phyloP scores from a whole-genome alignment of 2,113 vertebrate species.

The Paedocypris sp. region DNA sequence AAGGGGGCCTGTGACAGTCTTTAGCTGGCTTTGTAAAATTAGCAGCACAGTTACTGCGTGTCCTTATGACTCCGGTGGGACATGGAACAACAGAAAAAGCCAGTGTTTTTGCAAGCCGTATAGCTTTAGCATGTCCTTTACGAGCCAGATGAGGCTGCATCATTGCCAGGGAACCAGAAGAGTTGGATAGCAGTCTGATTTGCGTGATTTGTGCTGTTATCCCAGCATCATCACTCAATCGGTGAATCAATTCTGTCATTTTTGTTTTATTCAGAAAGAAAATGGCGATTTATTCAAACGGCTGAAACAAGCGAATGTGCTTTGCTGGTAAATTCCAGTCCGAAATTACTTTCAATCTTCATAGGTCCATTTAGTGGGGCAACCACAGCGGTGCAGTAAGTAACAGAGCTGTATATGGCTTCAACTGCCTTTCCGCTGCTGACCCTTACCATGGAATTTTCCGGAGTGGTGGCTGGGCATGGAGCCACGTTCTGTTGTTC shows the following conservation, averaged over 20 bases:
- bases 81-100: not conserved
- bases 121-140: not conserved
- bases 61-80: slow-evolving; percentile 5
- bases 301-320: not conserved
- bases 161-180: not conserved
- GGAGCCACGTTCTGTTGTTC: slow-evolving; percentile 48
- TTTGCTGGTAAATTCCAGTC: not conserved
- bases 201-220: too few species aligned
- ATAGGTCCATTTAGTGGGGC: slow-evolving; percentile 3
- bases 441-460: slow-evolving; percentile 52
- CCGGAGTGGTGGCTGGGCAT: slow-evolving; percentile 52
- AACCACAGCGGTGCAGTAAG: not conserved
- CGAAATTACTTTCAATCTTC: not conserved
- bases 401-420: slow-evolving; percentile 35
- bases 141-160: not conserved
- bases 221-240: too few species aligned
- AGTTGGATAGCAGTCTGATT: not conserved
- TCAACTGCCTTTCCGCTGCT: slow-evolving; percentile 32
- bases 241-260: not conserved
- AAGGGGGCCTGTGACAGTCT: not conserved
- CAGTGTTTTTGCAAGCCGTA: slow-evolving; percentile 14
- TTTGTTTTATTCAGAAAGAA: not conserved
- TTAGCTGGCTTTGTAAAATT: not conserved
- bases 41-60: slow-evolving; percentile 4
- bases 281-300: not conserved